Evolutionary conservation across 2,797 vertebrate genomes (phyloP).

Genomic region (Syngnathus rostellatus): DNA sequence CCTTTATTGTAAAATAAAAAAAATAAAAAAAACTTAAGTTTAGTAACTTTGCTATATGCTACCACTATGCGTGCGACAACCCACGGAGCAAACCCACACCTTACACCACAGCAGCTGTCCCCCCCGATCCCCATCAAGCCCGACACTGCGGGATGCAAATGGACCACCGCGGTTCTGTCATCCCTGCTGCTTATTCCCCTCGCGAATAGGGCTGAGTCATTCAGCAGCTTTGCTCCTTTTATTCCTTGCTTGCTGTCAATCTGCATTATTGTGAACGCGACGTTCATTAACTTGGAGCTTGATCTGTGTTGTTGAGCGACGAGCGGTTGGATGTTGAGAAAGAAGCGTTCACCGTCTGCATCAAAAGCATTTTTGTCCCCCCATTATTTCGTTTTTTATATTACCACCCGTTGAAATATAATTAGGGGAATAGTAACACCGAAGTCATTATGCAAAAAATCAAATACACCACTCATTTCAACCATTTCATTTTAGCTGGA

Average conservation of each 20-base stretch:
- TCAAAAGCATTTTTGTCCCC: too few species aligned
- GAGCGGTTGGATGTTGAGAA: not conserved
- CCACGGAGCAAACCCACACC: slow-evolving; percentile 46
- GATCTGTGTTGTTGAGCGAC: not conserved
- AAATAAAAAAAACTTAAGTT: not conserved
- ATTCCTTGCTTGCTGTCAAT: not conserved
- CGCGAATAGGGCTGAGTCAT: slow-evolving; percentile 53
- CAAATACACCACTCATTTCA: too few species aligned
- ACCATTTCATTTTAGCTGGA: too few species aligned
- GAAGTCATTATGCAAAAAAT: too few species aligned
- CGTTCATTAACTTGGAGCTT: not conserved
- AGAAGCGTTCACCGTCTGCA: too few species aligned
- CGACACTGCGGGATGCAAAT: slow-evolving; percentile 49
- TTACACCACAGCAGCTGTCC: slow-evolving; percentile 55
- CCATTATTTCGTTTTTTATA: too few species aligned
- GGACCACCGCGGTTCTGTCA: slow-evolving; percentile 53
- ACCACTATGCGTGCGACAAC: slow-evolving; percentile 21
- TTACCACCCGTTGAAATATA: too few species aligned
- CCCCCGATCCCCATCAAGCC: slow-evolving; percentile 50
- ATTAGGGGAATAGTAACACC: too few species aligned
- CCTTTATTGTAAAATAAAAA: too few species aligned
- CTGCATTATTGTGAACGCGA: not conserved
- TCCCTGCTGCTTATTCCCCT: slow-evolving; percentile 39
- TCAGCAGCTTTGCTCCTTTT: slow-evolving; percentile 23
- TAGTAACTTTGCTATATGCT: not conserved